Percentiles rank a stretch among this genome's conserved stretches.
Evolutionary conservation across 2,797 vertebrate genomes (phyloP).

Genomic region (Spea hammondii): DNA sequence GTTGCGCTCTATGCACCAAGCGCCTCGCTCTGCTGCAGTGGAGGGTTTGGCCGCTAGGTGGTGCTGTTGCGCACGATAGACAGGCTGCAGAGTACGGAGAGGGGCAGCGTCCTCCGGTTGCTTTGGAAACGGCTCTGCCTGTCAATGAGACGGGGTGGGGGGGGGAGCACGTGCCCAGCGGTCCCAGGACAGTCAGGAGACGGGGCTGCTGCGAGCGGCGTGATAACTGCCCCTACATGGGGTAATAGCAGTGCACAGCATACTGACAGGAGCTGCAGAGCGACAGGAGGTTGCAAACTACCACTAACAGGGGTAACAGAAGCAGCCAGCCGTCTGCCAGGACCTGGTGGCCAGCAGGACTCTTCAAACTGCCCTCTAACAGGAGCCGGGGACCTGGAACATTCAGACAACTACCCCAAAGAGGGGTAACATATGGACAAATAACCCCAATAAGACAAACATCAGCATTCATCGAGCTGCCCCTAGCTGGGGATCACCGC

Average conservation of each 20-base stretch:
- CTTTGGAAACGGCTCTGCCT: slow-evolving; percentile 31
- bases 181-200: neutral
- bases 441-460: too few relatives aligned
- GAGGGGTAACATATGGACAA: neutral
- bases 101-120: slow-evolving; percentile 43
- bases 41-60: neutral
- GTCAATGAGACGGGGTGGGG: slow-evolving; percentile 12
- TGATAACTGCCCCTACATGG: too few relatives aligned
- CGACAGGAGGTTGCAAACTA: too few relatives aligned
- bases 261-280: too few relatives aligned
- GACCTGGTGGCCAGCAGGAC: slow-evolving; percentile 3
- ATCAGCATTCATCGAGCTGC: too few relatives aligned
- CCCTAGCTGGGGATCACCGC: too few relatives aligned
- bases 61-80: neutral
- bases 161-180: slow-evolving; percentile 39
- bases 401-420: neutral
- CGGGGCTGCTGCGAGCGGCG: too few relatives aligned
- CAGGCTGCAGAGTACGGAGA: neutral
- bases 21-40: neutral
- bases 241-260: too few relatives aligned
- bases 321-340: neutral
- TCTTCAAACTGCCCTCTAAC: neutral
- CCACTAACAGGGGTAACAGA: too few relatives aligned
- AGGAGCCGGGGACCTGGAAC: too few relatives aligned
- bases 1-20: neutral